phyloP scores from a whole-genome alignment of 2,888 invertebrate genomes.

The Drosophila hawaiiensis region DNA sequence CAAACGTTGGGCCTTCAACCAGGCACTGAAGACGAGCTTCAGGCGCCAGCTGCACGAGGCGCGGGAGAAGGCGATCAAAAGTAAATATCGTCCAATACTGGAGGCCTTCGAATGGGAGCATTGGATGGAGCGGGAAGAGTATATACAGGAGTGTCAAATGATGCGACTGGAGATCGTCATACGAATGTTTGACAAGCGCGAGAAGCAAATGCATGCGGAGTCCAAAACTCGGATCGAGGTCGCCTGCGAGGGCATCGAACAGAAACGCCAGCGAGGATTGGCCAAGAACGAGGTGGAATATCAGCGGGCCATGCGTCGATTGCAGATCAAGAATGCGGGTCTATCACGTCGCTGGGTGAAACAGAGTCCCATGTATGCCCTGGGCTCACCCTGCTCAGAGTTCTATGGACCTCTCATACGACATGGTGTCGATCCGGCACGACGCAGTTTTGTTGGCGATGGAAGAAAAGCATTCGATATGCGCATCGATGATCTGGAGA shows the following conservation, averaged over 20 bases:
- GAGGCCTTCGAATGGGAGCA: conserved; percentile 93
- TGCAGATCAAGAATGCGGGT: conserved; percentile 85
- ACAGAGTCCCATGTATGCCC: conserved; percentile 86
- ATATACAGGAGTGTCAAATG: conserved; percentile 90
- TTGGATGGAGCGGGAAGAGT: conserved; percentile 93
- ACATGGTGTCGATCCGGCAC: conserved; percentile 89
- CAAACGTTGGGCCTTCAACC: conserved; percentile 88
- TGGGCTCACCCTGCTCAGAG: conserved; percentile 88
- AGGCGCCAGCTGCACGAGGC: conserved; percentile 87
- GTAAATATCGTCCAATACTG: conserved; percentile 88
- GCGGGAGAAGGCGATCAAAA: conserved; percentile 51
- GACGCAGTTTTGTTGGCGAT: conserved; percentile 86
- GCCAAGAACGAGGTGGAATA: conserved; percentile 85
- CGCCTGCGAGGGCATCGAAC: conserved; percentile 86
- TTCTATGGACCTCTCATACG: conserved; percentile 88
- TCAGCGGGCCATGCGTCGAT: conserved; percentile 86
- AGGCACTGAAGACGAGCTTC: conserved; percentile 86
- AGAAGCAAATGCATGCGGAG: conserved; percentile 80
- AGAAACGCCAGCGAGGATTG: conserved; percentile 87
- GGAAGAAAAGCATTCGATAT: conserved; percentile 77
- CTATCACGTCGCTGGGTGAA: conserved; percentile 84
- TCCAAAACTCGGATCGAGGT: conserved; percentile 86
- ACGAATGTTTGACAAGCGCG: conserved; percentile 87
- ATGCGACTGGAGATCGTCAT: conserved; percentile 87
- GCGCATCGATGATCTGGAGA: conserved; percentile 82